A percentile compares a stretch with the other conserved stretches of the same genome.
Evolutionary conservation across 2,797 vertebrate species (phyloP).

Genomic region (Pseudomugil gertrudae): DNA sequence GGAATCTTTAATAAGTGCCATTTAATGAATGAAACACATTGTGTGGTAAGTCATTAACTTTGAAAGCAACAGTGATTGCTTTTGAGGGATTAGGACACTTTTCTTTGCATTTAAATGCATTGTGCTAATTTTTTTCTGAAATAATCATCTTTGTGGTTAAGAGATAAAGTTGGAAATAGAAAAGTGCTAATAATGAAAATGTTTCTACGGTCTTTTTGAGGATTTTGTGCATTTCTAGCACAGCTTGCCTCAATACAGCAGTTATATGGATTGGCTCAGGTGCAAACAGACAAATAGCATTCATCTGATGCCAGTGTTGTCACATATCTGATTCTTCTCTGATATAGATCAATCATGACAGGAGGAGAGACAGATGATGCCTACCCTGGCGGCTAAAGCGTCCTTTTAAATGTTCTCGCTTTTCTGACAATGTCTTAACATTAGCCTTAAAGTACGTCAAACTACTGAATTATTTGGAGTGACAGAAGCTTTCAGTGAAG

Average conservation of each 20-base stretch:
- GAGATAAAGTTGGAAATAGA: constrained; percentile 60
- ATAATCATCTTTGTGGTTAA: constrained; percentile 49
- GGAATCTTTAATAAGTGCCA: constrained; percentile 73
- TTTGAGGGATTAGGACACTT: constrained; percentile 71
- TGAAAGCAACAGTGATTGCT: constrained; percentile 74
- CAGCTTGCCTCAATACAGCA: not conserved
- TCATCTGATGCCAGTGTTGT: constrained; percentile 39
- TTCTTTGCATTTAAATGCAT: constrained; percentile 67
- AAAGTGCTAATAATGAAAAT: constrained; percentile 50
- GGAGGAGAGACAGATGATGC: constrained; percentile 51
- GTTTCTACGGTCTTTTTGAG: constrained; percentile 21
- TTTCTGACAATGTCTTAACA: constrained; percentile 55
- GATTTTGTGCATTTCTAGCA: constrained; percentile 9
- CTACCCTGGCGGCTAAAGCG: constrained; percentile 35
- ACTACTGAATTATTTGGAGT: constrained; percentile 38
- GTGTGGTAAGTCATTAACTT: constrained; percentile 77
- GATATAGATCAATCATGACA: constrained; percentile 60
- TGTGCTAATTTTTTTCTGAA: constrained; percentile 38
- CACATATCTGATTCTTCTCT: constrained; percentile 42
- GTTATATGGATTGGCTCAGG: constrained; percentile 1
- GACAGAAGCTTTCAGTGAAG: constrained; percentile 44
- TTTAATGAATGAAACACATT: constrained; percentile 76
- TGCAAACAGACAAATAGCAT: constrained; percentile 42
- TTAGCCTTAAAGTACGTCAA: constrained; percentile 55
- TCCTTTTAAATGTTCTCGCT: constrained; percentile 50